phyloP scores from a whole-genome alignment of 2,113 vertebrate species.

The Mesoclemmys tuberculata region DNA sequence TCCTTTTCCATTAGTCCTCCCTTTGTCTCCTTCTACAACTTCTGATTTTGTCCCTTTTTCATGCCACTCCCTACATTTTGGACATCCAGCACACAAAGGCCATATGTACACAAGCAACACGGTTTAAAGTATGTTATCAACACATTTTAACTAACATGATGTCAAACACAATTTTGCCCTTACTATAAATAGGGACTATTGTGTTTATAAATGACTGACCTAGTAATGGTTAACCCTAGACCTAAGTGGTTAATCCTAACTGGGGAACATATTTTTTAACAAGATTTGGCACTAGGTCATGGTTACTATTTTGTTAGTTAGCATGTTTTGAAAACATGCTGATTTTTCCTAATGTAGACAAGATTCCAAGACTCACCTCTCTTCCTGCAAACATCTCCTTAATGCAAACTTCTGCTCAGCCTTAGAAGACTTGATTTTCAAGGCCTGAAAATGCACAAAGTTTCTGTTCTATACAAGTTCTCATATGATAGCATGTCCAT shows the following conservation, averaged over 20 bases:
- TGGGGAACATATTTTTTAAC: background rate
- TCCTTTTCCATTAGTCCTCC: background rate
- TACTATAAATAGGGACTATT: background rate
- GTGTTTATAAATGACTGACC: background rate
- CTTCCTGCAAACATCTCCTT: constrained; percentile 1
- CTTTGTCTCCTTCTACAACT: background rate
- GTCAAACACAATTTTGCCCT: background rate
- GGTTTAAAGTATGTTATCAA: background rate
- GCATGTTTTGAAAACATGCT: constrained; percentile 40
- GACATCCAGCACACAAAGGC: background rate
- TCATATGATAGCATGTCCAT: background rate
- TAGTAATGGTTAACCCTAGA: background rate
- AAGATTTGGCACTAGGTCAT: background rate
- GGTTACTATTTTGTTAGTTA: constrained; percentile 38
- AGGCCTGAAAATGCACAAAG: constrained; percentile 23
- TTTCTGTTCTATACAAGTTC: constrained; percentile 1
- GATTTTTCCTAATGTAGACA: constrained; percentile 47
- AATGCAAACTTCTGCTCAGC: constrained; percentile 30
- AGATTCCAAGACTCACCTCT: background rate
- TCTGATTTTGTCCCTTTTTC: background rate
- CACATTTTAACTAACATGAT: rapidly evolving
- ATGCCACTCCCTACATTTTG: rapidly evolving
- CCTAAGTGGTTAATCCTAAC: background rate
- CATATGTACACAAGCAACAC: background rate
- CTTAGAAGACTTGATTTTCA: constrained; percentile 16